phyloP scores from a whole-genome alignment of 2,113 vertebrate species.

The Sapajus apella region DNA sequence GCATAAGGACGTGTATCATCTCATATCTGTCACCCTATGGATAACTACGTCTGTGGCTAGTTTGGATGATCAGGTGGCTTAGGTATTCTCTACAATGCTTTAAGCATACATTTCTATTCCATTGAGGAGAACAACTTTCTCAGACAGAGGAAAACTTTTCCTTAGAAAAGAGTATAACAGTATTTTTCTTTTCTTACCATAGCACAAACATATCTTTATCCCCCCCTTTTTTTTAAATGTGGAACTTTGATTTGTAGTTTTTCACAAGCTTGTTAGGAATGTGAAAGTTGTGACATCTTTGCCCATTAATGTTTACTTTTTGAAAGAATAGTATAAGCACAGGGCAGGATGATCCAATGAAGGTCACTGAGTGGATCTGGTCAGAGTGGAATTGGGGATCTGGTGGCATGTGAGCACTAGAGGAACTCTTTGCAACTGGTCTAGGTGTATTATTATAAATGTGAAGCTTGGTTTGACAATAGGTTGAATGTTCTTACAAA shows the following conservation, averaged over 20 bases:
- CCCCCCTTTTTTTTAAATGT: neutral
- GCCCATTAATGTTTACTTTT: neutral
- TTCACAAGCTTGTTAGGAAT: neutral
- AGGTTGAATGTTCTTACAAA: neutral
- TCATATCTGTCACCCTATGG: neutral
- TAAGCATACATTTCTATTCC: neutral
- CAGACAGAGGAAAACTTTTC: neutral
- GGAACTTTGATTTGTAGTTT: constrained; percentile 26
- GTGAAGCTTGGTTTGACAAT: neutral
- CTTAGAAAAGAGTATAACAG: neutral
- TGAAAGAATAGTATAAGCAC: neutral
- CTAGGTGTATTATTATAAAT: neutral
- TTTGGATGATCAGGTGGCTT: neutral
- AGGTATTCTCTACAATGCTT: neutral
- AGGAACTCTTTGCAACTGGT: neutral
- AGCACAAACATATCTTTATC: neutral
- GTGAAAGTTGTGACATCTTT: neutral
- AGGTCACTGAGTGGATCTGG: neutral
- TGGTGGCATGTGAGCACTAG: neutral
- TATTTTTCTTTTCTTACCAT: neutral
- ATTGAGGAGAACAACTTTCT: neutral
- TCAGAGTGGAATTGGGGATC: neutral
- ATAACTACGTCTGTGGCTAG: neutral
- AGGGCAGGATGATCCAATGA: neutral
- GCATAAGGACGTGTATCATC: neutral